These are phyloP conservation scores for Trematomus loennbergii DNA, from an alignment of 2,113 vertebrate species.

Conservation along the genomic window DNA sequence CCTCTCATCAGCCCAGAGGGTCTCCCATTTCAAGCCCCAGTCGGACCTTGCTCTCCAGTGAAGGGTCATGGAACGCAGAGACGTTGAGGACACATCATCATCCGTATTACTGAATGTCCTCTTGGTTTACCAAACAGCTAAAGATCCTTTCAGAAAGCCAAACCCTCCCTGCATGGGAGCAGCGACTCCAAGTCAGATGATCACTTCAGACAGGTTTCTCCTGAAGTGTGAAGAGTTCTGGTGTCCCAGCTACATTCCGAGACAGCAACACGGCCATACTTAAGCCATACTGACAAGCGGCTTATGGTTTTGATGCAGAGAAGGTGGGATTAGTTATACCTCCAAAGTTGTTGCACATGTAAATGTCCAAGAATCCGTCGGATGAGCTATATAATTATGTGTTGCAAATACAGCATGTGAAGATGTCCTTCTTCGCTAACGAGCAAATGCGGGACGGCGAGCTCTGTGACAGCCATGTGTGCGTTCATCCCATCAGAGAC, in stretches of 20 bases:
- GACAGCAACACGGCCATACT: conserved; percentile 32
- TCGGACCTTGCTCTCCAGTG: conserved; percentile 1
- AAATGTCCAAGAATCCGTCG: conserved; percentile 8
- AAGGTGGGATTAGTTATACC: conserved; percentile 23
- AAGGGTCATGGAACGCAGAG: conserved; percentile 4
- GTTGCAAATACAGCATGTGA: background rate
- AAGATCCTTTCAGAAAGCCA: conserved; percentile 7
- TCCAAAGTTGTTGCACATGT: conserved; percentile 12
- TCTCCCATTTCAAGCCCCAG: conserved; percentile 61
- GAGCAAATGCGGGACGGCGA: background rate
- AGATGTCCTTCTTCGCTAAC: background rate
- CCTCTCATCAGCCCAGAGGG: conserved; percentile 50
- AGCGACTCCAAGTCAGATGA: conserved; percentile 23
- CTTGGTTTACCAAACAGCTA: conserved; percentile 27
- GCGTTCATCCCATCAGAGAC: conserved; percentile 14
- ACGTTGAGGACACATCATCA: background rate
- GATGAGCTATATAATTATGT: conserved; percentile 33
- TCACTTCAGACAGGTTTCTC: conserved; percentile 33
- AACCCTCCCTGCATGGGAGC: background rate
- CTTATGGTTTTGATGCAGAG: conserved; percentile 45
- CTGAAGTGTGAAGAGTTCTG: conserved; percentile 9
- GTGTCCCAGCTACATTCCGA: conserved; percentile 32
- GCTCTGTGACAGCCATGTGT: conserved; percentile 1
- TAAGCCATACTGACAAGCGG: conserved; percentile 55
- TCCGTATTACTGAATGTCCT: background rate